A percentile compares a stretch with the other conserved stretches of the same genome.
These are phyloP conservation scores for Tenthredo amoena DNA, from an alignment of 2,888 invertebrate genomes.

Conservation along the genomic window DNA sequence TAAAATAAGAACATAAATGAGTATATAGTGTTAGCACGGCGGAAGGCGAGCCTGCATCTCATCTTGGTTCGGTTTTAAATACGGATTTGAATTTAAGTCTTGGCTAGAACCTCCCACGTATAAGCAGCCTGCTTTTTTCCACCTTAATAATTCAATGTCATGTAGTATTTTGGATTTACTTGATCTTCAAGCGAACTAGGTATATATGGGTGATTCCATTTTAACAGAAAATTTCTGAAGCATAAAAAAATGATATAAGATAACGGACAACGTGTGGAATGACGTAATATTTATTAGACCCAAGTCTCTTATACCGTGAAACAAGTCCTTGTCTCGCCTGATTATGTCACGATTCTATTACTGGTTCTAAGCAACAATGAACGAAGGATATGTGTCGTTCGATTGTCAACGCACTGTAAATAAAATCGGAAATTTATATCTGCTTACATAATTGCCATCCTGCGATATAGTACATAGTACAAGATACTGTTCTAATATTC, in stretches of 20 bases:
- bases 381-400: not conserved
- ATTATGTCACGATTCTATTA: slow-evolving; percentile 21
- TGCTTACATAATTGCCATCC: not conserved
- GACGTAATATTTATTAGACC: not conserved
- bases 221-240: not conserved
- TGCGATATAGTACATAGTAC: not conserved
- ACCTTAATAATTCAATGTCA: not conserved
- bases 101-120: not conserved
- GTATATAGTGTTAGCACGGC: not conserved
- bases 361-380: not conserved
- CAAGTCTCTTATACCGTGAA: not conserved
- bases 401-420: not conserved
- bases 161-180: not conserved
- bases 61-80: slow-evolving; percentile 9
- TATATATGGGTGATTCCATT: too few species aligned
- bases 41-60: slow-evolving; percentile 27
- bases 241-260: not conserved
- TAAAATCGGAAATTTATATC: not conserved
- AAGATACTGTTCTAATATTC: not conserved
- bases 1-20: slow-evolving; percentile 37
- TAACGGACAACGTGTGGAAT: not conserved
- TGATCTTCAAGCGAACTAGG: too few species aligned
- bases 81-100: slow-evolving; percentile 26
- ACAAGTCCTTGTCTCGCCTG: slow-evolving; percentile 15
- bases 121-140: not conserved